Conservation (phyloP, 1,140 invertebrate genomes). For the Heliconius himera region DNA sequence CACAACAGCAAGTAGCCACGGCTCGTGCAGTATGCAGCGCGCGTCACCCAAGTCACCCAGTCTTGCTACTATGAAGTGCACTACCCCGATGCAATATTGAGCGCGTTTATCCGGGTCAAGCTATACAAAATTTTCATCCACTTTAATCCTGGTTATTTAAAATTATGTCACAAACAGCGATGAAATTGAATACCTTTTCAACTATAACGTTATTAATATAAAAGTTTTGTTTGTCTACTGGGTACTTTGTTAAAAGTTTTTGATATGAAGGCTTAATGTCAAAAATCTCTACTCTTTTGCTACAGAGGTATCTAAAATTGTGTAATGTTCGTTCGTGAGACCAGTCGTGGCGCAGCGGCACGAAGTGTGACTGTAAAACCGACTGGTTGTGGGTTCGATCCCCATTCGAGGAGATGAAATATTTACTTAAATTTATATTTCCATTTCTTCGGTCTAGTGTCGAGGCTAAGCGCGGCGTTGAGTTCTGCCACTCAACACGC, state of each 20-base stretch:
- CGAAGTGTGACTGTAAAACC: no score
- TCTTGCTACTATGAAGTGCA: constrained; percentile 42
- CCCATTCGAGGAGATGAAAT: no score
- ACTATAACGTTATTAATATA: constrained; percentile 2
- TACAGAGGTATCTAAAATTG: background rate
- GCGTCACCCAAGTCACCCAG: constrained; percentile 32
- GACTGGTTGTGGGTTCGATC: no score
- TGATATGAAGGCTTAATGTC: background rate
- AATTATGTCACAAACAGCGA: constrained; percentile 12
- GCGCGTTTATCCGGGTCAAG: constrained; percentile 36
- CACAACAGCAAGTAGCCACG: background rate
- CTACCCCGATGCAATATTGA: constrained; percentile 44
- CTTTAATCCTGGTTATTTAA: constrained; percentile 33
- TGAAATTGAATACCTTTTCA: constrained; percentile 5
- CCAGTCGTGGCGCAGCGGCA: no score
- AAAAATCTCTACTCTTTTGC: background rate
- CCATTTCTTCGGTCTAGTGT: no score
- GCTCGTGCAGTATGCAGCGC: constrained; percentile 44
- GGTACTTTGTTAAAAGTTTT: background rate
- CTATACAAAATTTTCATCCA: constrained; percentile 35
- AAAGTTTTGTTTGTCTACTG: background rate
- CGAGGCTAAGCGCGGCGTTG: no score
- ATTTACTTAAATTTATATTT: no score
- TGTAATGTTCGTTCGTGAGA: no score
- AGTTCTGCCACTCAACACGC: no score